Base-by-base conservation (phyloP, 2,113 vertebrate genomes). In the Urocitellus parryii region DNA sequence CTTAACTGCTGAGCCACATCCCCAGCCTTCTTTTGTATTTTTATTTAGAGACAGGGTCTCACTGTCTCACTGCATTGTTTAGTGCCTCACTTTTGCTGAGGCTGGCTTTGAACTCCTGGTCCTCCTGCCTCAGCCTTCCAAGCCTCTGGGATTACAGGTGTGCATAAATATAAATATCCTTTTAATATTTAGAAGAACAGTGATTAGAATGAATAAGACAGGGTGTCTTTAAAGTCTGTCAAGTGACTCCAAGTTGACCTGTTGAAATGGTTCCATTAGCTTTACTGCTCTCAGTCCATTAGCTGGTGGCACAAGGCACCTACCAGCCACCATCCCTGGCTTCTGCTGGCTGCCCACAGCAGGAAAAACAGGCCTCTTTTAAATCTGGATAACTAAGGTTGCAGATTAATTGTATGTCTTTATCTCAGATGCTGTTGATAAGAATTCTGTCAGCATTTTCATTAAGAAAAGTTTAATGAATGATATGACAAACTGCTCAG, bases 381-480 rank as follows among this genome's bases (percentile, higher is more conserved):
- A 94, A 91, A 82, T 86, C 27, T 32, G 90, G 89, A 42, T 53
- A 81, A 85, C 76, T 0, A 2, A 73, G 48, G 61, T 63, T 85
- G 51, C 70, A 63, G 76, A 87, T 93, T 82, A 48, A 68, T 67
- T 27, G 9, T 74, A 61, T 87, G 94, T 95, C 70, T 53, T 90
- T 87, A 87, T 76, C 27, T 63, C 67, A 72, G 80, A 22, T 76
- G 27, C 78, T 45, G n/a, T 95, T 90, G 79, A 76, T 94, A 93
- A 97, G 51, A 89, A 68, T 79, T 65, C 90, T 93, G 90, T 92
- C 80, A 88, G 42, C 34, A 89, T 94, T 93, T 96, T 73, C 70
- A 94, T 77, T 85, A 96, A 87, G 95, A 45, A 90, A 89, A 88
- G 63, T 90, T 88, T 61, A 78, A 85, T 63, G 58, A 80, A 70